Conservation (phyloP, 2,888 invertebrate species). For the Hyppa rectilinea region DNA sequence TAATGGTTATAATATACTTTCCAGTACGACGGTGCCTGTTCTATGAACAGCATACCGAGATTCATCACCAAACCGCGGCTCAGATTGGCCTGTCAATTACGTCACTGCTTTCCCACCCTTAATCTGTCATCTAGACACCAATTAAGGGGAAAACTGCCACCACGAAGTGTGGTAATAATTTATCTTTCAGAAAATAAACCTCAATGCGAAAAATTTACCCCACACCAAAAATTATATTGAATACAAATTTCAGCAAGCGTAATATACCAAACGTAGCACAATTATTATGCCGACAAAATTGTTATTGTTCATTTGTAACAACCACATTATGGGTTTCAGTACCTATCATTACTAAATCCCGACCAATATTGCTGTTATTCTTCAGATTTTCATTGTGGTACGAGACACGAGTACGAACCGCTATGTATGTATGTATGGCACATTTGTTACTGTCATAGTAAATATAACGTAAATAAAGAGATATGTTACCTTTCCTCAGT, state of each 20-base stretch:
- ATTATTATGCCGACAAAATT: conserved; percentile 46
- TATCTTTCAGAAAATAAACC: conserved; percentile 78
- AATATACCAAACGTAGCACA: conserved; percentile 24
- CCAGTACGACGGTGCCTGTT: conserved; percentile 21
- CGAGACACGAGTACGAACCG: conserved; percentile 64
- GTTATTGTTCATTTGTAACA: conserved; percentile 28
- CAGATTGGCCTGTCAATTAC: conserved; percentile 89
- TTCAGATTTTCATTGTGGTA: conserved; percentile 65
- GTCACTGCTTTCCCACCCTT: conserved; percentile 84
- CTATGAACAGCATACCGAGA: conserved; percentile 65
- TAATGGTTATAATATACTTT: conserved; percentile 37
- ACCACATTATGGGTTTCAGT: conserved; percentile 28
- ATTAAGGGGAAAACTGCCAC: conserved; percentile 86
- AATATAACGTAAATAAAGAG: conserved; percentile 83
- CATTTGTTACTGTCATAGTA: conserved; percentile 81
- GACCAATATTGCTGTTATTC: conserved; percentile 62
- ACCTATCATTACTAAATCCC: conserved; percentile 55
- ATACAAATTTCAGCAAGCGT: conserved; percentile 44
- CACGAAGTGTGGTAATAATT: conserved; percentile 80
- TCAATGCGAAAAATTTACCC: conserved; percentile 50
- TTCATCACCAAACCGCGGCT: conserved; percentile 82
- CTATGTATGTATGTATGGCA: conserved; percentile 64
- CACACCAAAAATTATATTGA: conserved; percentile 51
- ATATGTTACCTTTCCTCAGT: conserved; percentile 83
- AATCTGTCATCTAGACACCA: conserved; percentile 89